A percentile compares a stretch with the other conserved stretches of the same genome.
These are phyloP conservation scores for Prolemur simus DNA, from an alignment of 2,113 vertebrate genomes.

Conservation along the genomic window DNA sequence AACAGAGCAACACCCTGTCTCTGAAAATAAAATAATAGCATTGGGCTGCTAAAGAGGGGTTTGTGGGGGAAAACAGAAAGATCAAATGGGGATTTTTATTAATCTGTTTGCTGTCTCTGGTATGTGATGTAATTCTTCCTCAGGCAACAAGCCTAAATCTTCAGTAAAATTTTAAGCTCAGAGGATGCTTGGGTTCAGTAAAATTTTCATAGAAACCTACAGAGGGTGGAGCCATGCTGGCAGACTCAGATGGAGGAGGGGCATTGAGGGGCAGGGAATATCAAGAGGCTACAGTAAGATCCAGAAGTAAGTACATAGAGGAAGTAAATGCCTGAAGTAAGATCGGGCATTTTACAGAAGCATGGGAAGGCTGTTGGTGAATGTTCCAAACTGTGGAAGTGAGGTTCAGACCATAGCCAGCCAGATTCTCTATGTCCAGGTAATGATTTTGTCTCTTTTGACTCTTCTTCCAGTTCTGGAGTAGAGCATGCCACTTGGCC, in stretches of 20 bases:
- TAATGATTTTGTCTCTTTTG: not conserved
- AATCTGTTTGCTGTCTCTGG: not conserved
- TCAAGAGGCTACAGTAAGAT: not conserved
- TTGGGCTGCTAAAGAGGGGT: not conserved
- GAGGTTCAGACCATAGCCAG: not conserved
- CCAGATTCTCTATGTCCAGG: not conserved
- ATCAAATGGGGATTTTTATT: not conserved
- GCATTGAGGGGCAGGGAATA: not conserved
- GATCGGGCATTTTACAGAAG: not conserved
- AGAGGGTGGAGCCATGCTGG: not conserved
- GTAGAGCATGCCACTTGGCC: too few relatives aligned
- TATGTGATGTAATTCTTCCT: not conserved
- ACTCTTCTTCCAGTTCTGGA: not conserved
- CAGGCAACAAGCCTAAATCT: not conserved
- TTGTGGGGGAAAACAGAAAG: not conserved
- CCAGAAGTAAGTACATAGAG: not conserved
- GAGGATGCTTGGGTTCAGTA: conserved; percentile 14
- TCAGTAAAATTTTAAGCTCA: conserved; percentile 33
- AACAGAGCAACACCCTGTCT: too few relatives aligned
- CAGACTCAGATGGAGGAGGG: not conserved
- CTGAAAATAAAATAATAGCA: not conserved
- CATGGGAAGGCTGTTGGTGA: not conserved
- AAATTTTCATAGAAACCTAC: not conserved
- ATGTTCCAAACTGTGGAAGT: not conserved
- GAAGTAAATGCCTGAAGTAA: not conserved